Percentiles rank a stretch among this genome's conserved stretches.
These are phyloP conservation scores for Spilarctia lutea DNA, from an alignment of 2,888 invertebrate genomes.

Conservation along the genomic window DNA sequence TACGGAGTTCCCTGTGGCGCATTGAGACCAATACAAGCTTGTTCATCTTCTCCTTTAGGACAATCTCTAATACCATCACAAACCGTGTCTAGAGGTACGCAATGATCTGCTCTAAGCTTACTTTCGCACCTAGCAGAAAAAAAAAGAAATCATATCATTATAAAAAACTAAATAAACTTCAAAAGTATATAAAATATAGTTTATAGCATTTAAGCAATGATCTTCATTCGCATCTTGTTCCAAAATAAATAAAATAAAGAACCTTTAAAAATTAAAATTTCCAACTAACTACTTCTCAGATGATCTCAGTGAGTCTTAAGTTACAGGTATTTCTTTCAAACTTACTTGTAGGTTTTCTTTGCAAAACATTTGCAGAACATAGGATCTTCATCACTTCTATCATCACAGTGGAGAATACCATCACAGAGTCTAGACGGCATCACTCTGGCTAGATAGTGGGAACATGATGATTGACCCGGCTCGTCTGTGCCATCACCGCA, in stretches of 20 bases:
- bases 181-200: too few species aligned
- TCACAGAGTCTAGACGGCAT: constrained; percentile 91
- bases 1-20: constrained; percentile 72
- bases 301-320: too few species aligned
- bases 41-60: constrained; percentile 91
- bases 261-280: too few species aligned
- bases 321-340: constrained; percentile 17
- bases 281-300: too few species aligned
- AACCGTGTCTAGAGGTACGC: constrained; percentile 90
- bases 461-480: constrained; percentile 87
- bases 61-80: constrained; percentile 93
- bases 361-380: constrained; percentile 88
- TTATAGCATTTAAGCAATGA: too few species aligned
- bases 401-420: constrained; percentile 91
- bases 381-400: constrained; percentile 92
- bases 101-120: constrained; percentile 75
- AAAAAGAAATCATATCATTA: not conserved
- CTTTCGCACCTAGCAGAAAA: constrained; percentile 62
- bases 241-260: too few species aligned
- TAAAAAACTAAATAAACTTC: too few species aligned
- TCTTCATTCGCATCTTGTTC: too few species aligned
- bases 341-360: constrained; percentile 69
- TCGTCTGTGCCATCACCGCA: constrained; percentile 92
- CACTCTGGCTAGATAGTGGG: constrained; percentile 89
- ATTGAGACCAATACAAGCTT: constrained; percentile 84